Conservation (phyloP, 2,113 vertebrate species). For the Labeo catla region DNA sequence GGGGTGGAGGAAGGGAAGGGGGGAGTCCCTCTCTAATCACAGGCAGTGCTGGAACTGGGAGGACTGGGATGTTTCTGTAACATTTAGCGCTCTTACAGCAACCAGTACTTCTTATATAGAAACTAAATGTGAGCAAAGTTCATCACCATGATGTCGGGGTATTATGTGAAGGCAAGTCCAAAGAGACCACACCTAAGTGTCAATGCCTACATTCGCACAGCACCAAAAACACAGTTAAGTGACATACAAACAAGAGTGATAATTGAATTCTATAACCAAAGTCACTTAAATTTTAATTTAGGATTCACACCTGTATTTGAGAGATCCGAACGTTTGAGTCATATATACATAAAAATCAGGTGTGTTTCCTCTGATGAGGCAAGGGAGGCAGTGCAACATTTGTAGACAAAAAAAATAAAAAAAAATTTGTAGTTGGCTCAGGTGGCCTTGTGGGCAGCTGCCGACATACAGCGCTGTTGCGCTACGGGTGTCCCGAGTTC, state of each 20-base stretch:
- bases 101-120: background rate
- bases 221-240: background rate
- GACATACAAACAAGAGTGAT: background rate
- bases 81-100: background rate
- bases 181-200: background rate
- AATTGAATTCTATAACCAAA: background rate
- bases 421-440: too few species aligned
- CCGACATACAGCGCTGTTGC: too few species aligned
- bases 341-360: background rate
- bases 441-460: too few species aligned
- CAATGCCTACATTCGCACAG: background rate
- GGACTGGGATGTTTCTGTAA: background rate
- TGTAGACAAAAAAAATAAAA: too few species aligned
- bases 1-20: background rate
- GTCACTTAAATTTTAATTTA: background rate
- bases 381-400: too few species aligned
- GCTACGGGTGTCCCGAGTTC: too few species aligned
- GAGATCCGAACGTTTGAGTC: background rate
- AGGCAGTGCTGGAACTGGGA: background rate
- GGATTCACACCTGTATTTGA: background rate
- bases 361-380: too few species aligned
- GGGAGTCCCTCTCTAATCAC: constrained; percentile 16
- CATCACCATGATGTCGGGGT: background rate
- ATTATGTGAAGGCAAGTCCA: background rate
- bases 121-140: background rate